Percentiles rank a stretch among this genome's conserved stretches.
phyloP scores from a whole-genome alignment of 2,113 vertebrate species.

The Bucco capensis region DNA sequence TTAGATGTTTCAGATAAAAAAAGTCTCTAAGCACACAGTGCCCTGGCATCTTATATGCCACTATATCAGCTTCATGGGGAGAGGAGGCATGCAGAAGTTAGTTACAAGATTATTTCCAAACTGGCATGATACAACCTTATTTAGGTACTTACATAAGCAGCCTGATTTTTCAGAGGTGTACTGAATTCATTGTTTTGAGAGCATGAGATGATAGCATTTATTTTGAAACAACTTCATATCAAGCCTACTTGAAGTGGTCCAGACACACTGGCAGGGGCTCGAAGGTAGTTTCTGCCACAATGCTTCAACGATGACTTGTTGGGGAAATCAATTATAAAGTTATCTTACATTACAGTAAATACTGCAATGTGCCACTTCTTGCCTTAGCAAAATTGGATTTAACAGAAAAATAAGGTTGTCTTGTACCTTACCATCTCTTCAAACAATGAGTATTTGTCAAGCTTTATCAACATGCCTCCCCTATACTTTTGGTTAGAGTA shows the following conservation, averaged over 20 bases:
- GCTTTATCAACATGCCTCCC: neutral
- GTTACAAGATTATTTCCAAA: neutral
- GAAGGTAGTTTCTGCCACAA: neutral
- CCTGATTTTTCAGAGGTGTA: neutral
- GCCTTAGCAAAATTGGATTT: neutral
- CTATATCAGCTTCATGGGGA: neutral
- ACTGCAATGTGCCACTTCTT: neutral
- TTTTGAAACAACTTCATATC: neutral
- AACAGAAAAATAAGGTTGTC: neutral
- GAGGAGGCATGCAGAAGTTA: neutral
- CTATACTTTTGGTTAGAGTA: neutral
- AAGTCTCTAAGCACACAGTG: neutral
- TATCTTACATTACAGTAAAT: neutral
- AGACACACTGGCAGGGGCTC: neutral
- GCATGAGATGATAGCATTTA: neutral
- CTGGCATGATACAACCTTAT: neutral
- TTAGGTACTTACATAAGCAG: conserved; percentile 6
- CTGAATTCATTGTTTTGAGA: neutral
- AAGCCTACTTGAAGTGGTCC: neutral
- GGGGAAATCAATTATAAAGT: neutral
- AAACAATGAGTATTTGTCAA: neutral
- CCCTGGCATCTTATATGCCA: neutral
- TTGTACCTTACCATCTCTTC: neutral
- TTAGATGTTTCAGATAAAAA: neutral
- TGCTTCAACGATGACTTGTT: neutral